Conservation (phyloP, 2,797 vertebrate genomes). For the Salarias fasciatus region DNA sequence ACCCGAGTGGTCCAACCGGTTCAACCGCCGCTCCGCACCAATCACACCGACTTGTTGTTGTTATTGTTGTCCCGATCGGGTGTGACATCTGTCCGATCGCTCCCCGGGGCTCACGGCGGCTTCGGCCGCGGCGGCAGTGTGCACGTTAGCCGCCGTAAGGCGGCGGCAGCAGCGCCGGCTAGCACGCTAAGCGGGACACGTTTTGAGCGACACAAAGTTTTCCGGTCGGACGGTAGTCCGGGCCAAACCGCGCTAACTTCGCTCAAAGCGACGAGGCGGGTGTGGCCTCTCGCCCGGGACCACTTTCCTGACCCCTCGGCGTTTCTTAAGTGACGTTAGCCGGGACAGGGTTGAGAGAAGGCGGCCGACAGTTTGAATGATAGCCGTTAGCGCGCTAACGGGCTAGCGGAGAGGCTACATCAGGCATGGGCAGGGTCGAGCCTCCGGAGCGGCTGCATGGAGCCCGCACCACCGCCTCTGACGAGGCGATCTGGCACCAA, state of each 20-base stretch:
- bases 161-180: neutral
- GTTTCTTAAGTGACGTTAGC: neutral
- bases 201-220: conserved; percentile 8
- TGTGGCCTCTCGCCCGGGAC: too few species aligned
- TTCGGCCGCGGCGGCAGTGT: conserved; percentile 35
- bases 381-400: conserved; percentile 22
- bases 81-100: too few species aligned
- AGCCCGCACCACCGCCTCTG: neutral
- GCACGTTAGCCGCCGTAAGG: conserved; percentile 35
- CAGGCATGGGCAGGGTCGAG: conserved; percentile 70
- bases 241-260: neutral
- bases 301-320: too few species aligned
- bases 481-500: rapidly evolving
- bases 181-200: conserved; percentile 26
- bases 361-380: conserved; percentile 49
- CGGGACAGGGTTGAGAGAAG: conserved; percentile 6
- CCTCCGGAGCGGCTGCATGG: conserved; percentile 8
- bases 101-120: neutral
- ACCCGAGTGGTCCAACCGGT: too few species aligned
- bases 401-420: conserved; percentile 35
- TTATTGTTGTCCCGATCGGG: too few species aligned
- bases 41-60: too few species aligned
- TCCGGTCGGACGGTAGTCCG: too few species aligned
- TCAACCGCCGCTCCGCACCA: too few species aligned
- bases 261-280: rapidly evolving